Conservation (phyloP, 64 coral and sea anemone genomes). For the Catalaphyllia jardinei region DNA sequence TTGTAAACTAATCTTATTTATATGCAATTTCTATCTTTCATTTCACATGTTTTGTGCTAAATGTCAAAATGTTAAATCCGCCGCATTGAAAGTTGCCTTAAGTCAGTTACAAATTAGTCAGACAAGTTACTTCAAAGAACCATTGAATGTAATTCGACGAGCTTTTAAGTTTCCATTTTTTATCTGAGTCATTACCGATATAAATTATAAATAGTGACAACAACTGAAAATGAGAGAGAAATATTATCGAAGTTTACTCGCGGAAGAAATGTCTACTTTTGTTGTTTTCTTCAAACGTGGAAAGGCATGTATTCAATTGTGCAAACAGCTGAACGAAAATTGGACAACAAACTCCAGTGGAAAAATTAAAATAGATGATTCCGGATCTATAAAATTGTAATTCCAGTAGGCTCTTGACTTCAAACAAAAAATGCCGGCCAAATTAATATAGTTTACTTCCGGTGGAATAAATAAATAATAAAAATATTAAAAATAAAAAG, state of each 20-base stretch:
- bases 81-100: background rate
- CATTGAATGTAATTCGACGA: no score
- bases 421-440: background rate
- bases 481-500: background rate
- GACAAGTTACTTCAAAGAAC: no score
- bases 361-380: background rate
- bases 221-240: background rate
- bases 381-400: slow-evolving; percentile 5
- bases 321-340: background rate
- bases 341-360: background rate
- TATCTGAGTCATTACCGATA: no score
- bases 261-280: background rate
- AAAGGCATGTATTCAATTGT: background rate
- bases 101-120: background rate
- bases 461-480: background rate
- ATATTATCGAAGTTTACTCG: background rate
- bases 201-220: background rate
- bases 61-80: background rate
- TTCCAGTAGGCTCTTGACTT: background rate
- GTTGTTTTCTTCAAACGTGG: background rate
- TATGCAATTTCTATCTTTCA: background rate
- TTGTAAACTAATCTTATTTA: background rate
- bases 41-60: background rate
- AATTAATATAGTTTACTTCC: slow-evolving; percentile 7
- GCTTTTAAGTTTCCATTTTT: no score